Conservation (phyloP, 2,113 vertebrate genomes). For the Rhynchomys soricoides region DNA sequence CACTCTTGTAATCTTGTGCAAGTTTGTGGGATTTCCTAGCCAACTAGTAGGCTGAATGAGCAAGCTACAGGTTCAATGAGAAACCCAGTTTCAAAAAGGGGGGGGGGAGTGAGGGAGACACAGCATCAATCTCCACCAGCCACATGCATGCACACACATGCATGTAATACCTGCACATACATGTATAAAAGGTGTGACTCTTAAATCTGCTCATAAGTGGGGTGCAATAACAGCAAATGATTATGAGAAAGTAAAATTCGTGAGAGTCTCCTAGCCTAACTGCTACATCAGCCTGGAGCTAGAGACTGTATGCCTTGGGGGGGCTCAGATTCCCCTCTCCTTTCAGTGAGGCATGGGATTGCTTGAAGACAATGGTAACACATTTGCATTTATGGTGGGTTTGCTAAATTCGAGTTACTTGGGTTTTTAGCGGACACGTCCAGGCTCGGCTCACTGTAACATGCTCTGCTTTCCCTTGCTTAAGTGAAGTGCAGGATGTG, state of each 20-base stretch:
- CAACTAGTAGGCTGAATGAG: not conserved
- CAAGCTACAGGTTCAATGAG: not conserved
- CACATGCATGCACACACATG: not conserved
- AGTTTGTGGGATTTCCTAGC: not conserved
- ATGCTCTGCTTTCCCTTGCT: conserved; percentile 30
- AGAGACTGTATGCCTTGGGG: accelerated
- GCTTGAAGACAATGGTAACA: not conserved
- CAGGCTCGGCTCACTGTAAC: conserved; percentile 14
- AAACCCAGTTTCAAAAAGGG: not conserved
- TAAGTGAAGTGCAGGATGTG: not conserved
- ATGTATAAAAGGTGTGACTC: not conserved
- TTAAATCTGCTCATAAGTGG: not conserved
- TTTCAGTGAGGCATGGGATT: not conserved
- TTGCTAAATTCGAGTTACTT: conserved; percentile 37
- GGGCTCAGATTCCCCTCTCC: no score
- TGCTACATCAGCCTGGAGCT: accelerated
- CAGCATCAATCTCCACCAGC: no score
- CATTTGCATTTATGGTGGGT: conserved; percentile 1
- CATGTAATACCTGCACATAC: not conserved
- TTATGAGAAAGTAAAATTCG: not conserved
- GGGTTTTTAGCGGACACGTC: conserved; percentile 1
- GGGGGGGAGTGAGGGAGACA: not conserved
- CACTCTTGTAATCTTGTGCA: not conserved
- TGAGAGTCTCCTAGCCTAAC: not conserved
- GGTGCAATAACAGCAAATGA: not conserved